Base-by-base conservation (phyloP, 2,797 vertebrate genomes). In the Numenius phaeopus region DNA sequence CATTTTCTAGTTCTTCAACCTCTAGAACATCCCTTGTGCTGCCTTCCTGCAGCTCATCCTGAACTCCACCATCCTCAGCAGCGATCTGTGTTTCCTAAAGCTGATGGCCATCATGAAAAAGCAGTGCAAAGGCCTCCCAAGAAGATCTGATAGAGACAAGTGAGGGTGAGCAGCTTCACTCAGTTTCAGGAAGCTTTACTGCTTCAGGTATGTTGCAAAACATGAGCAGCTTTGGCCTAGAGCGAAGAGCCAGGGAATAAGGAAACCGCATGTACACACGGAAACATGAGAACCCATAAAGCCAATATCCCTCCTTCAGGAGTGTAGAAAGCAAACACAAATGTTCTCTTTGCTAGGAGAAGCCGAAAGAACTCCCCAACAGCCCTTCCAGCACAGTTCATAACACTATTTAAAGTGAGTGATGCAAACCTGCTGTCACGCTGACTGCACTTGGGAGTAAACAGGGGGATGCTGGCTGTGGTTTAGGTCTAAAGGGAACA, bases 381-480 rank as follows among this genome's bases (percentile, higher is more conserved):
- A n/a, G 37, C 49, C 11, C 19, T 76, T 47, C 42, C 34, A 47
- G 54, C 40, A 9, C 21, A 17, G 30, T 49, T 72, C n/a, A 11
- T 65, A 22, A 24, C 20, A 19, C 18, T 10, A 6, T 22, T 9
- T 30, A 18, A 44, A 55, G 22, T 1, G n/a, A 30, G 47, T 50
- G 24, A 59, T 12, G 50, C 49, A 83, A 67, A 76, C 14, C 20
- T 64, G 32, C 52, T 40, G 16, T 52, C 52, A 37, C 42, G 10
- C 2, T 64, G 64, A 11, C 17, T 71, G 44, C 0, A 0, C 29
- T 11, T 1, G 10, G 40, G 39, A 57, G 17, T 21, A 39, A 61
- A 37, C 39, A 59, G 26, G 24, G 71, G 52, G 18, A 55, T 32
- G 23, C 26, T 64, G 71, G 5, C 32, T 40, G 49, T 29, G 62